Conservation (phyloP, 2,888 invertebrate species). For the Drosophila sordidula region DNA sequence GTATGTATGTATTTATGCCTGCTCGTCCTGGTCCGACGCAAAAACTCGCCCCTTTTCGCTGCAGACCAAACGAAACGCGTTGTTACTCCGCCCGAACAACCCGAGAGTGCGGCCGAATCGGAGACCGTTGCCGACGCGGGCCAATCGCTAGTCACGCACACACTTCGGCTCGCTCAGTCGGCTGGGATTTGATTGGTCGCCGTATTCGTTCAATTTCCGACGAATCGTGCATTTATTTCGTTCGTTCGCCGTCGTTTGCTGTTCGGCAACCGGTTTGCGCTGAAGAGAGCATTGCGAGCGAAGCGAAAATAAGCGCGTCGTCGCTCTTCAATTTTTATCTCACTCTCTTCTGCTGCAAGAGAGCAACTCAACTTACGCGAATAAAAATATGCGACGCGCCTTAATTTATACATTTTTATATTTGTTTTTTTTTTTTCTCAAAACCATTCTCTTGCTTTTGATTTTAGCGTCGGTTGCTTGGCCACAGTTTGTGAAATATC, state of each 20-base stretch:
- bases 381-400: constrained; percentile 1
- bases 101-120: constrained; percentile 48
- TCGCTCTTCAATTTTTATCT: constrained; percentile 17
- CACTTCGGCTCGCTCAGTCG: constrained; percentile 44
- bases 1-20: background rate
- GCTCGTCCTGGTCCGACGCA: constrained; percentile 12
- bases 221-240: constrained; percentile 33
- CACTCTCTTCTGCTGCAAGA: constrained; percentile 29
- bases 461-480: no score
- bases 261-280: constrained; percentile 52
- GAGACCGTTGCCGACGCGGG: background rate
- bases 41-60: constrained; percentile 48
- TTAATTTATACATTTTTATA: constrained; percentile 16
- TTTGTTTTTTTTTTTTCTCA: constrained; percentile 1
- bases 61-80: constrained; percentile 10
- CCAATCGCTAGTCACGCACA: constrained; percentile 21
- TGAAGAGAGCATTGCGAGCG: background rate
- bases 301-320: background rate
- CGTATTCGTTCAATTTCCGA: constrained; percentile 45
- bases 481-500: no score
- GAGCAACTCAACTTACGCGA: constrained; percentile 4
- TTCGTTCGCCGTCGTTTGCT: constrained; percentile 6
- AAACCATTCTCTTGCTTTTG: no score
- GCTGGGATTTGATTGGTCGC: constrained; percentile 38
- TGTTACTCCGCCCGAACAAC: constrained; percentile 39